phyloP scores from a whole-genome alignment of 2,888 invertebrate species.

The Chrysodeixis includens region DNA sequence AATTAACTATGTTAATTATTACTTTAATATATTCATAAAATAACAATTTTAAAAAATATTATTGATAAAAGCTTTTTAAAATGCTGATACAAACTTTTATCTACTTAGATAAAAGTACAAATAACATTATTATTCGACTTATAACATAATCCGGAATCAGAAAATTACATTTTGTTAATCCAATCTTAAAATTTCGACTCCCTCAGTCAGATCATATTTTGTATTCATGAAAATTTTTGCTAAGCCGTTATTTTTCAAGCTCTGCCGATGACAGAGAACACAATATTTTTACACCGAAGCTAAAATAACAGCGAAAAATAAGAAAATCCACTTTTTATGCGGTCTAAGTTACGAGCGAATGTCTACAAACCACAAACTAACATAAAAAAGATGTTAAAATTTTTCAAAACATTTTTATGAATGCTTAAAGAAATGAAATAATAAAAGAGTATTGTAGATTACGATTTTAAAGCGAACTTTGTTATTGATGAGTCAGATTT shows the following conservation, averaged over 20 bases:
- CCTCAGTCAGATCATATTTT: constrained; percentile 23
- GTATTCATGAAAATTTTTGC: constrained; percentile 37
- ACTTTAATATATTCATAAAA: not conserved
- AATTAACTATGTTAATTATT: too few species aligned
- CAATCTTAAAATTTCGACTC: not conserved
- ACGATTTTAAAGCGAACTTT: not conserved
- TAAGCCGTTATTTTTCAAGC: constrained; percentile 45
- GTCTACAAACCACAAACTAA: constrained; percentile 15
- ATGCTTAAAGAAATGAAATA: not conserved
- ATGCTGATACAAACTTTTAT: not conserved
- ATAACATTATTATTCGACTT: not conserved
- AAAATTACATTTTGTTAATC: not conserved
- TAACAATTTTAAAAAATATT: not conserved
- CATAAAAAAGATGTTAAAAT: constrained; percentile 32
- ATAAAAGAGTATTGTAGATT: not conserved
- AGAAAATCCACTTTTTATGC: constrained; percentile 49
- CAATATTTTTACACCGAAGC: constrained; percentile 56
- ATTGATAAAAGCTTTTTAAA: not conserved
- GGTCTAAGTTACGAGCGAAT: constrained; percentile 49
- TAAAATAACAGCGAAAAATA: constrained; percentile 57
- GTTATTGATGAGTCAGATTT: not conserved
- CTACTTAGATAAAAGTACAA: too few species aligned
- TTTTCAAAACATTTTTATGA: constrained; percentile 27
- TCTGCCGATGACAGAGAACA: constrained; percentile 56
- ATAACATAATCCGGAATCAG: not conserved